Evolutionary conservation across 1,140 invertebrate genomes (phyloP).

Genomic region (Drosophila elegans): DNA sequence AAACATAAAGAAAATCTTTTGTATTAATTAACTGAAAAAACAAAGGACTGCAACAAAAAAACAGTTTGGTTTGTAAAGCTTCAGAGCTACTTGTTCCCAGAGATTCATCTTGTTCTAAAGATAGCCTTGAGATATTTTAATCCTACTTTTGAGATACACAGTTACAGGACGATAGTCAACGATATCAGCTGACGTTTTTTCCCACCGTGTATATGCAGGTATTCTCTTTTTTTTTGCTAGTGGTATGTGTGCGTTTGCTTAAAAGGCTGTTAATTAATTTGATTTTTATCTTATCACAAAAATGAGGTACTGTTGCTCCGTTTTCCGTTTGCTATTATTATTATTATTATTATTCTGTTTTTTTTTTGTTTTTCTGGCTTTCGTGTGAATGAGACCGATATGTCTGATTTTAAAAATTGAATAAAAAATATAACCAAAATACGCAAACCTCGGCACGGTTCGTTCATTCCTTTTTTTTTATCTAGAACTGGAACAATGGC

Average conservation of each 20-base stretch:
- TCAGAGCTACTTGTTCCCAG: no score
- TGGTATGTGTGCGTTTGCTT: slow-evolving; percentile 26
- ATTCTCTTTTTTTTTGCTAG: background rate
- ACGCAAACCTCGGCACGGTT: background rate
- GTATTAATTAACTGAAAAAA: background rate
- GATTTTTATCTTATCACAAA: slow-evolving; percentile 72
- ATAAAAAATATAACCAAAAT: slow-evolving; percentile 5
- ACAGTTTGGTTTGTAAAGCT: no score
- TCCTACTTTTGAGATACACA: background rate
- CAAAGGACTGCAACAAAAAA: no score
- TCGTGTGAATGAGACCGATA: slow-evolving; percentile 25
- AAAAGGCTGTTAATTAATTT: slow-evolving; percentile 76
- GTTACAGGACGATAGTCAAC: background rate
- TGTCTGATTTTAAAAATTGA: slow-evolving; percentile 50
- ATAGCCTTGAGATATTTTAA: background rate
- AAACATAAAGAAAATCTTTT: background rate
- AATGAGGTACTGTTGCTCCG: slow-evolving; percentile 60
- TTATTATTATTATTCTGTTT: slow-evolving; percentile 3
- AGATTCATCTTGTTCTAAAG: slow-evolving; percentile 15
- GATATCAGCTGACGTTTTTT: slow-evolving; percentile 20
- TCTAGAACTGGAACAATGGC: slow-evolving; percentile 22
- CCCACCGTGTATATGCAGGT: slow-evolving; percentile 2
- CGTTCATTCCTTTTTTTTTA: slow-evolving; percentile 19
- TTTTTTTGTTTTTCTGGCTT: slow-evolving; percentile 5
- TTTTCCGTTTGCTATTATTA: slow-evolving; percentile 22